phyloP scores from a whole-genome alignment of 2,113 vertebrate genomes.

The Alces alces region DNA sequence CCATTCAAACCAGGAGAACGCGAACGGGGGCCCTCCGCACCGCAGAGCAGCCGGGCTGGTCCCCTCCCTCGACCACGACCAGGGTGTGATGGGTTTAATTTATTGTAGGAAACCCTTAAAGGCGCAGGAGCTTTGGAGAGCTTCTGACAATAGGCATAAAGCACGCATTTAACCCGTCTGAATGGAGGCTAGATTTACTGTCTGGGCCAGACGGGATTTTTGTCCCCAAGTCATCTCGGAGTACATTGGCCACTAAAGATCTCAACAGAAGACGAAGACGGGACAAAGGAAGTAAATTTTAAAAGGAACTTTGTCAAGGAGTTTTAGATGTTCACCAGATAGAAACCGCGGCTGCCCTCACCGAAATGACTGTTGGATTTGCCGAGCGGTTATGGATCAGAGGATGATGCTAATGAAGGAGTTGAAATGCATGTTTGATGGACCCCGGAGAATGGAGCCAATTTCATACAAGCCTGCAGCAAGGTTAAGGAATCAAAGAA shows the following conservation, averaged over 20 bases:
- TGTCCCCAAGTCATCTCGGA: conserved; percentile 82
- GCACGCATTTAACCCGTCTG: conserved; percentile 82
- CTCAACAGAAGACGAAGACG: conserved; percentile 76
- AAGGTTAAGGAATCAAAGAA: conserved; percentile 80
- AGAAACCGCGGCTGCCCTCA: conserved; percentile 68
- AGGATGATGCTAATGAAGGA: conserved; percentile 79
- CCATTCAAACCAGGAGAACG: accelerated
- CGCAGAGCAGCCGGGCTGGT: accelerated
- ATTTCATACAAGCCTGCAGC: conserved; percentile 77
- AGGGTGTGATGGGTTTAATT: conserved; percentile 78
- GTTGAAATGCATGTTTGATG: conserved; percentile 80
- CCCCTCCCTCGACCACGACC: background rate
- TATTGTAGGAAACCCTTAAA: conserved; percentile 83
- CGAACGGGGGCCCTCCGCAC: accelerated
- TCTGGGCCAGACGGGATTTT: conserved; percentile 82
- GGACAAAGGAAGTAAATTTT: conserved; percentile 83
- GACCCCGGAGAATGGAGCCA: conserved; percentile 72
- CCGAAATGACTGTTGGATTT: conserved; percentile 51
- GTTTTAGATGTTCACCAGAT: conserved; percentile 79
- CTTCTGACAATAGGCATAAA: conserved; percentile 81
- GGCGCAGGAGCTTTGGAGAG: conserved; percentile 78
- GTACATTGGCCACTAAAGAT: conserved; percentile 82
- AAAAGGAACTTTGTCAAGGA: conserved; percentile 83
- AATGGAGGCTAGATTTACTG: conserved; percentile 84
- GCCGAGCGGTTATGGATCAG: conserved; percentile 61